Evolutionary conservation across 2,797 vertebrate genomes (phyloP).

Genomic region (Botia kubotai): DNA sequence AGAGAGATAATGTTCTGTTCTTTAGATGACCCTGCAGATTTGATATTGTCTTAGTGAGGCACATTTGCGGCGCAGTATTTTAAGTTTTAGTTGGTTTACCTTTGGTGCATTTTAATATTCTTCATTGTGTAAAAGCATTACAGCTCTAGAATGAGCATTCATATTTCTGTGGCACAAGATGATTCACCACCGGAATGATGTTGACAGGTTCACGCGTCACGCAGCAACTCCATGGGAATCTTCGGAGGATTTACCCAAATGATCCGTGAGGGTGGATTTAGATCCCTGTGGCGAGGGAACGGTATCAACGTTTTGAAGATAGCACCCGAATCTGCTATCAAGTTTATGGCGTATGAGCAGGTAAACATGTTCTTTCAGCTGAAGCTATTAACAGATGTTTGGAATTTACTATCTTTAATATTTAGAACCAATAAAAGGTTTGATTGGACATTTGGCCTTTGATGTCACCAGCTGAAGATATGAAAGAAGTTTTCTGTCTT

Average conservation of each 20-base stretch:
- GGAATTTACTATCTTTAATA: neutral
- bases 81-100: no score
- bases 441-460: neutral
- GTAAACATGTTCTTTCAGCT: conserved; percentile 64
- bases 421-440: neutral
- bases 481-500: no score
- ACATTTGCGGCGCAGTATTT: no score
- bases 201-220: conserved; percentile 88
- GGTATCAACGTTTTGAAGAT: conserved; percentile 97
- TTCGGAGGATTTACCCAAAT: conserved; percentile 89
- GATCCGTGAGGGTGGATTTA: conserved; percentile 89
- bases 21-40: neutral
- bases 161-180: neutral
- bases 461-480: neutral
- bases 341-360: conserved; percentile 98
- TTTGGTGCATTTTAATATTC: no score
- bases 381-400: neutral
- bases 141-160: no score
- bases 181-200: neutral
- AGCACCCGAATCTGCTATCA: conserved; percentile 93
- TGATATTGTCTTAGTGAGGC: neutral
- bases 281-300: conserved; percentile 93
- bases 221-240: conserved; percentile 91
- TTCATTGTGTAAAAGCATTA: no score
- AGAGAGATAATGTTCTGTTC: neutral